Percentiles rank a stretch among this genome's conserved stretches.
These are phyloP conservation scores for Microctonus aethiopoides DNA, from an alignment of 2,888 invertebrate species.

Conservation along the genomic window DNA sequence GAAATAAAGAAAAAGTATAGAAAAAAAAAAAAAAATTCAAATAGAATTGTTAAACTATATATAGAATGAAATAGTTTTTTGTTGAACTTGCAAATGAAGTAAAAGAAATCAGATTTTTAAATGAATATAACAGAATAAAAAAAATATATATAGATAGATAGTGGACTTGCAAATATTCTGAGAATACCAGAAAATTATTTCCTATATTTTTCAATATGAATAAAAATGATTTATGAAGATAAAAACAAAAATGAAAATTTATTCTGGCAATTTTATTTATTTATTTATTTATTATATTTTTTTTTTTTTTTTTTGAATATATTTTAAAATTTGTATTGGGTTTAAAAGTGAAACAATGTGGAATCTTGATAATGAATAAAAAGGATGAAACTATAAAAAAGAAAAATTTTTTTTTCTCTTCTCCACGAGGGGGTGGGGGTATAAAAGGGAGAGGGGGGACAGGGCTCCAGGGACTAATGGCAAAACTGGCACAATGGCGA, in stretches of 20 bases:
- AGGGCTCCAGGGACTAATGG: conserved; percentile 27
- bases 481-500: conserved; percentile 32
- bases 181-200: background rate
- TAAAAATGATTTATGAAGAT: background rate
- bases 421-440: background rate
- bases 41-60: background rate
- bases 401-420: background rate
- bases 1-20: background rate
- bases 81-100: background rate
- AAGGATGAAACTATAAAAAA: too few relatives aligned
- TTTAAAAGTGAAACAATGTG: background rate
- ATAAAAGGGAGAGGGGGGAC: background rate
- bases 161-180: background rate
- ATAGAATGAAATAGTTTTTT: background rate
- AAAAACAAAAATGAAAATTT: background rate
- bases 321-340: background rate
- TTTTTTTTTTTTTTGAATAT: background rate
- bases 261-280: background rate
- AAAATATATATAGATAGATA: background rate
- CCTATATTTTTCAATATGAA: background rate
- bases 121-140: background rate
- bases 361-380: background rate
- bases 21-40: background rate
- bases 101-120: background rate
- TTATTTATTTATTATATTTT: background rate